These are phyloP conservation scores for Papilio glaucus DNA, from an alignment of 1,140 invertebrate genomes.

Conservation along the genomic window DNA sequence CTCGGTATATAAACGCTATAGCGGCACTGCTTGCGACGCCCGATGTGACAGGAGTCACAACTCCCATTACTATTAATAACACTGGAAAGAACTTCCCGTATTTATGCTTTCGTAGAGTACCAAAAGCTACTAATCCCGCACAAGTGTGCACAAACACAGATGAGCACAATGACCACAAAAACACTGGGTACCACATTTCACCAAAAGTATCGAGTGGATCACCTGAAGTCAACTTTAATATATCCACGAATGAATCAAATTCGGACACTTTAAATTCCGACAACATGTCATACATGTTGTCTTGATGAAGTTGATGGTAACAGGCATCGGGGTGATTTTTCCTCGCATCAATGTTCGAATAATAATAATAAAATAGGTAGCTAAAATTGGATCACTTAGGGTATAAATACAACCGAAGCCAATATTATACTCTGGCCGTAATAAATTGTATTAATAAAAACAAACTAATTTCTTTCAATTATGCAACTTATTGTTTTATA, in stretches of 20 bases:
- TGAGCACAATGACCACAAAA: conserved; percentile 96
- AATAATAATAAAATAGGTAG: conserved; percentile 20
- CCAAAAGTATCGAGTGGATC: conserved; percentile 87
- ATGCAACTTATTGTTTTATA: no score
- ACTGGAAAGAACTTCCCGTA: conserved; percentile 96
- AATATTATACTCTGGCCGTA: background rate
- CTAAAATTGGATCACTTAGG: conserved; percentile 4
- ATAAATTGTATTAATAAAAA: background rate
- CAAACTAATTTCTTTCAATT: background rate
- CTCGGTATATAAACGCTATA: conserved; percentile 96
- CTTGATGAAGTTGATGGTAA: conserved; percentile 60
- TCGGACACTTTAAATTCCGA: conserved; percentile 84
- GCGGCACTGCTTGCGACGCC: conserved; percentile 95
- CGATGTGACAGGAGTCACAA: conserved; percentile 92
- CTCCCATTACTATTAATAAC: conserved; percentile 93
- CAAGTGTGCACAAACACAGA: conserved; percentile 96
- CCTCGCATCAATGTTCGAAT: conserved; percentile 32
- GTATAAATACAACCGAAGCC: background rate
- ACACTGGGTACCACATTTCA: conserved; percentile 98
- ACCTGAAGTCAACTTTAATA: conserved; percentile 85
- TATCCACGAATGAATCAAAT: conserved; percentile 86
- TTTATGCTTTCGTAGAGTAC: conserved; percentile 95
- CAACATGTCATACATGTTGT: conserved; percentile 85
- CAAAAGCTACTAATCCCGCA: conserved; percentile 95
- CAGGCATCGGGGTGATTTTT: conserved; percentile 72